Evolutionary conservation across 2,888 invertebrate genomes (phyloP).

Genomic region (Ptychoptera albimana): DNA sequence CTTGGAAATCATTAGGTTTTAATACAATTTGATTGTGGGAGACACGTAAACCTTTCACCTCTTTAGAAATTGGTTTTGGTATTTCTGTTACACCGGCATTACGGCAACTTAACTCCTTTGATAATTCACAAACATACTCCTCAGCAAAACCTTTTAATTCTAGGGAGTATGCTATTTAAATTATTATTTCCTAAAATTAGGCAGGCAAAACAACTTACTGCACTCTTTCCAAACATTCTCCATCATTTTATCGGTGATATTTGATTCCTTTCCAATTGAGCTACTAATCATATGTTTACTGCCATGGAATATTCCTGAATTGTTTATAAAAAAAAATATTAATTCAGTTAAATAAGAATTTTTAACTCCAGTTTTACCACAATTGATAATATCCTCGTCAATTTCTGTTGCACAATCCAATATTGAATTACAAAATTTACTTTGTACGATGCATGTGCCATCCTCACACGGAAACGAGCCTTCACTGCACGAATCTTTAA

Average conservation of each 20-base stretch:
- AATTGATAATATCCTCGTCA: conserved; percentile 33
- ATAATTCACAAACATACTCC: conserved; percentile 18
- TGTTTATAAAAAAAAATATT: no score
- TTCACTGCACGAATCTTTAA: conserved; percentile 34
- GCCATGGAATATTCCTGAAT: conserved; percentile 21
- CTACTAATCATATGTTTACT: conserved; percentile 25
- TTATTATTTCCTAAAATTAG: no score
- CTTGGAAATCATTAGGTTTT: not conserved
- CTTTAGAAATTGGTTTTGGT: conserved; percentile 8
- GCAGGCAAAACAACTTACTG: no score
- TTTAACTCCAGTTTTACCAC: conserved; percentile 16
- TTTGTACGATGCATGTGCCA: conserved; percentile 37
- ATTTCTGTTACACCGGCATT: conserved; percentile 6
- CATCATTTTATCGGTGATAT: conserved; percentile 13
- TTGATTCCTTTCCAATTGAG: conserved; percentile 23
- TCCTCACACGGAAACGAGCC: conserved; percentile 38
- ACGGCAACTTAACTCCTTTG: conserved; percentile 8
- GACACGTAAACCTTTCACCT: not conserved
- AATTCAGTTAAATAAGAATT: no score
- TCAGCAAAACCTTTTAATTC: conserved; percentile 27
- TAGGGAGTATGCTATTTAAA: no score
- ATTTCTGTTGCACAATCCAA: conserved; percentile 31
- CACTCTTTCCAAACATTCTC: not conserved
- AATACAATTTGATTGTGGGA: conserved; percentile 1
- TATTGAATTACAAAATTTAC: conserved; percentile 35